Evolutionary conservation across 2,797 vertebrate species (phyloP).

Genomic region (Anguilla megastoma): DNA sequence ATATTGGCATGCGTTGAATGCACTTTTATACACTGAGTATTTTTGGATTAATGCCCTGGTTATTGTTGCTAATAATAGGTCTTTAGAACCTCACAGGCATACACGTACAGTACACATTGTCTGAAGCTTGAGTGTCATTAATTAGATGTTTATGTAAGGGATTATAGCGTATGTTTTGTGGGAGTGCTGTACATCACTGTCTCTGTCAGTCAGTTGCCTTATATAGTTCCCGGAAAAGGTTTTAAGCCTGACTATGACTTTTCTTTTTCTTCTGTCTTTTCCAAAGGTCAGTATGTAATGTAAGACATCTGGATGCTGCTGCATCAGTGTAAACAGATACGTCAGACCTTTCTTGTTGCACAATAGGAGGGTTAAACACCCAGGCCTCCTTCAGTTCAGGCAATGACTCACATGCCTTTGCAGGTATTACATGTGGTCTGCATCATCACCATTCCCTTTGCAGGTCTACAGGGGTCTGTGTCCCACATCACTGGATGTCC

Average conservation of each 20-base stretch:
- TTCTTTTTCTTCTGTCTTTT: background rate
- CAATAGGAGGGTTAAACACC: background rate
- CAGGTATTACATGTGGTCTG: background rate
- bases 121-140: background rate
- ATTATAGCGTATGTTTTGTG: background rate
- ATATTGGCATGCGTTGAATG: background rate
- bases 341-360: constrained; percentile 32
- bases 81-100: constrained; percentile 35
- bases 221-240: constrained; percentile 35
- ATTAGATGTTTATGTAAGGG: background rate
- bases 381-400: background rate
- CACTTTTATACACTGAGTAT: background rate
- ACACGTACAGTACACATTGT: constrained; percentile 13
- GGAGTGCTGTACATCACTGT: background rate
- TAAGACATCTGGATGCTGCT: constrained; percentile 6
- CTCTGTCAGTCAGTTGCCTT: constrained; percentile 33
- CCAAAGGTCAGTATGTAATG: background rate
- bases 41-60: constrained; percentile 5
- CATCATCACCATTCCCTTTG: constrained; percentile 9
- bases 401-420: background rate
- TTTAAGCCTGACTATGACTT: background rate
- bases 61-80: constrained; percentile 20
- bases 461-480: background rate
- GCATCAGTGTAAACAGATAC: constrained; percentile 33
- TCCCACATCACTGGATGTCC: background rate